A percentile compares a stretch with the other conserved stretches of the same genome.
Conservation (phyloP, 2,113 vertebrate genomes). For the Strix uralensis region DNA sequence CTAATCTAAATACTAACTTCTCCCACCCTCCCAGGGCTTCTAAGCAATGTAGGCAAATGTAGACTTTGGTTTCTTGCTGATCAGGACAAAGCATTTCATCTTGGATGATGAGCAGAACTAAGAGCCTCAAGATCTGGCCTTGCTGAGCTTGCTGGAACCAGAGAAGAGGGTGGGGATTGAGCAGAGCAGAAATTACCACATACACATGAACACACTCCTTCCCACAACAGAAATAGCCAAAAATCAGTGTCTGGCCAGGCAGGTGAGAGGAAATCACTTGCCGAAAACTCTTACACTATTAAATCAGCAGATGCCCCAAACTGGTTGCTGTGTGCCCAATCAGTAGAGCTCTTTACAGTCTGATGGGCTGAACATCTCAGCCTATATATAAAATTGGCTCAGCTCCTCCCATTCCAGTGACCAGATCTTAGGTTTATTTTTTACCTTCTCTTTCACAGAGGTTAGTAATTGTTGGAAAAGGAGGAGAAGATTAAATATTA, state of each 20-base stretch:
- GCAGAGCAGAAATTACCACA: background rate
- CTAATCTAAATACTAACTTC: background rate
- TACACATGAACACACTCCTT: rapidly evolving
- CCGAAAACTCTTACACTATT: background rate
- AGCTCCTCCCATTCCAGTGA: background rate
- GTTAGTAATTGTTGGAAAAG: background rate
- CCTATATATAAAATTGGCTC: background rate
- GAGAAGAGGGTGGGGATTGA: background rate
- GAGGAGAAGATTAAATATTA: background rate
- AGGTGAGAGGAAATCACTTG: background rate
- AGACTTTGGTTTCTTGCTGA: background rate
- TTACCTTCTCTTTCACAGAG: background rate
- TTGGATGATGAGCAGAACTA: background rate
- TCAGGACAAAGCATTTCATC: background rate
- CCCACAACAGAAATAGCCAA: background rate
- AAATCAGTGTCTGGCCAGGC: background rate
- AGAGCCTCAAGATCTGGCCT: background rate
- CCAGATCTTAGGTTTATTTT: background rate
- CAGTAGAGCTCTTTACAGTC: background rate
- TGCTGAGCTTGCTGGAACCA: background rate
- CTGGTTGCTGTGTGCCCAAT: background rate
- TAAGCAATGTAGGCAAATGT: background rate
- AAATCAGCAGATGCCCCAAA: background rate
- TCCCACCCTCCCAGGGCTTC: background rate
- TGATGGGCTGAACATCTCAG: background rate